Conservation (phyloP, 2,797 vertebrate species). For the Chaetophractus vellerosus region DNA sequence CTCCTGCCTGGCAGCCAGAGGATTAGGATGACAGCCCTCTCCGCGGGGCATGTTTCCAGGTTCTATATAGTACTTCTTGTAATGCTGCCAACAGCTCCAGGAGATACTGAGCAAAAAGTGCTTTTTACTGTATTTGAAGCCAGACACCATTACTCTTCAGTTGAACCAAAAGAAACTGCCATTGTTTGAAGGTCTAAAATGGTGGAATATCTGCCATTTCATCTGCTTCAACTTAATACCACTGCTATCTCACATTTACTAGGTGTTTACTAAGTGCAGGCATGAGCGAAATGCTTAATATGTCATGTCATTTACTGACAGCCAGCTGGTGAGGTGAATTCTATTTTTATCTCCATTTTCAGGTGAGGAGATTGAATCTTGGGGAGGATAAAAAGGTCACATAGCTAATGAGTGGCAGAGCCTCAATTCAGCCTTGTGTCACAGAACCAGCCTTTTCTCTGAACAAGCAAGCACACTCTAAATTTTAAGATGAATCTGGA, state of each 20-base stretch:
- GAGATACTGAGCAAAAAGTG: not conserved
- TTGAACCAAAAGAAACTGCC: not conserved
- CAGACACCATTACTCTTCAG: not conserved
- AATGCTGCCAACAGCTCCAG: not conserved
- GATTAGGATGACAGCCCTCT: not conserved
- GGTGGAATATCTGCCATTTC: not conserved
- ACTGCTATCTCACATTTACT: not conserved
- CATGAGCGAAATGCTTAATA: not conserved
- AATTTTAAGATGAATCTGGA: not conserved
- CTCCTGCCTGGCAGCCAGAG: not conserved
- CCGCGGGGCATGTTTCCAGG: rapidly evolving
- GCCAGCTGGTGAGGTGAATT: not conserved
- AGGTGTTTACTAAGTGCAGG: not conserved
- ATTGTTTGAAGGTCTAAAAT: not conserved
- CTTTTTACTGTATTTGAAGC: not conserved
- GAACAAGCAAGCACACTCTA: not conserved
- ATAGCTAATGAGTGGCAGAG: not conserved
- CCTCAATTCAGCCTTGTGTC: not conserved
- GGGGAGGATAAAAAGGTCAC: not conserved
- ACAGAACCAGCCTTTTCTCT: not conserved
- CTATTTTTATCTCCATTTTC: not conserved
- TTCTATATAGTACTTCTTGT: not conserved
- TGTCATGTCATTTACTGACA: no score
- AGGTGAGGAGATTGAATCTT: not conserved
- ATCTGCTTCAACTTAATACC: not conserved